Percentiles rank a stretch among this genome's conserved stretches.
Evolutionary conservation across 2,888 invertebrate species (phyloP).

Genomic region (Lordiphosa andalusiaca): DNA sequence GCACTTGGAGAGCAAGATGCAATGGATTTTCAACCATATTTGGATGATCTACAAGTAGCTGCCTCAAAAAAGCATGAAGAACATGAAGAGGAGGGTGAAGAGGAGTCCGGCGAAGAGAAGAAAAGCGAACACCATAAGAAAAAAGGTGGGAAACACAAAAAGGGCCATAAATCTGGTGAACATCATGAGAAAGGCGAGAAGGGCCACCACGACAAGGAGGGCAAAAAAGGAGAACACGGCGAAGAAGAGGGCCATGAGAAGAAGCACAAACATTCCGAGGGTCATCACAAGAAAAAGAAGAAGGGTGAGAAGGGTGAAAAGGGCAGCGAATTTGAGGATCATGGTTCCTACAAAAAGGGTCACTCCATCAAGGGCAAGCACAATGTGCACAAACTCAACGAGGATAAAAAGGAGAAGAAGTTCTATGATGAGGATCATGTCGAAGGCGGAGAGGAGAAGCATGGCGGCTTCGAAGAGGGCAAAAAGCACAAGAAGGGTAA

Average conservation of each 20-base stretch:
- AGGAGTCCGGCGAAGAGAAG: constrained; percentile 86
- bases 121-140: constrained; percentile 84
- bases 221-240: constrained; percentile 78
- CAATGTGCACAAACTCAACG: constrained; percentile 91
- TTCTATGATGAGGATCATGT: constrained; percentile 93
- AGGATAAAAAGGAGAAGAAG: constrained; percentile 89
- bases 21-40: constrained; percentile 39
- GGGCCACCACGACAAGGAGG: constrained; percentile 87
- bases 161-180: constrained; percentile 87
- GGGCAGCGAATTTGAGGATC: constrained; percentile 80
- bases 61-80: constrained; percentile 77
- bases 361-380: constrained; percentile 93
- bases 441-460: constrained; percentile 89
- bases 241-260: constrained; percentile 81
- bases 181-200: constrained; percentile 85
- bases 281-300: constrained; percentile 79
- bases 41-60: constrained; percentile 76
- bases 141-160: constrained; percentile 86
- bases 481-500: constrained; percentile 88
- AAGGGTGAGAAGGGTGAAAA: constrained; percentile 70
- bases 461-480: constrained; percentile 90
- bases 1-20: constrained; percentile 15
- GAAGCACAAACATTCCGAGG: constrained; percentile 81
- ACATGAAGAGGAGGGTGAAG: constrained; percentile 67
- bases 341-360: constrained; percentile 89